A percentile compares a stretch with the other conserved stretches of the same genome.
Conservation (phyloP, 2,113 vertebrate species). For the Alces alces region DNA sequence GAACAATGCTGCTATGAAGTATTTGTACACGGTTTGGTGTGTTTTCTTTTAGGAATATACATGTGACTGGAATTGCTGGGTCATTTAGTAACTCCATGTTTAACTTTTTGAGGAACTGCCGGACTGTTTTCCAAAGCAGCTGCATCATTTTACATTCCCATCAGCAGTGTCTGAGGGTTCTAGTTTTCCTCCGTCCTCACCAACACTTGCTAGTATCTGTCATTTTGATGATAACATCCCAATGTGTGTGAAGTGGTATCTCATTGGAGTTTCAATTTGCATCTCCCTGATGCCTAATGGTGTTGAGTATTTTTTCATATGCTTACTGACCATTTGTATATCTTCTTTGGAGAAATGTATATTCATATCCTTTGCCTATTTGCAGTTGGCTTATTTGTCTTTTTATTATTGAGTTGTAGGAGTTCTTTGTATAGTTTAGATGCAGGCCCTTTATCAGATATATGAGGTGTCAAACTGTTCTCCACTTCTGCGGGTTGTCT, state of each 20-base stretch:
- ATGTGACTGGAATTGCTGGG: background rate
- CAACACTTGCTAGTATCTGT: background rate
- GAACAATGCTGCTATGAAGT: slow-evolving; percentile 25
- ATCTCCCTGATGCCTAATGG: background rate
- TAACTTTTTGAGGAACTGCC: background rate
- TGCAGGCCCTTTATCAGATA: background rate
- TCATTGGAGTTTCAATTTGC: background rate
- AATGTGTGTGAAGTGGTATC: background rate
- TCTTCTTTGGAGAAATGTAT: background rate
- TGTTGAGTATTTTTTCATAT: background rate
- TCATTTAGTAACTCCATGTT: background rate
- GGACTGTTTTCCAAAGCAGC: background rate
- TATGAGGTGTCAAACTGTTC: background rate
- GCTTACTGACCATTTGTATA: background rate
- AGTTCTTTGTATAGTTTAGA: background rate
- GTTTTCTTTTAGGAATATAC: background rate
- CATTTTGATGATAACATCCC: background rate
- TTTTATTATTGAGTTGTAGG: background rate
- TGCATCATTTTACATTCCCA: background rate
- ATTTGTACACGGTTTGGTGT: background rate
- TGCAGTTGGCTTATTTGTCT: background rate
- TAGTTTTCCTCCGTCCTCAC: background rate
- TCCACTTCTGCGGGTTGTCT: background rate
- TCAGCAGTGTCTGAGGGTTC: background rate
- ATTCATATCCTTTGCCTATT: background rate